phyloP scores from a whole-genome alignment of 2,797 vertebrate genomes.

The Sus cebifrons region DNA sequence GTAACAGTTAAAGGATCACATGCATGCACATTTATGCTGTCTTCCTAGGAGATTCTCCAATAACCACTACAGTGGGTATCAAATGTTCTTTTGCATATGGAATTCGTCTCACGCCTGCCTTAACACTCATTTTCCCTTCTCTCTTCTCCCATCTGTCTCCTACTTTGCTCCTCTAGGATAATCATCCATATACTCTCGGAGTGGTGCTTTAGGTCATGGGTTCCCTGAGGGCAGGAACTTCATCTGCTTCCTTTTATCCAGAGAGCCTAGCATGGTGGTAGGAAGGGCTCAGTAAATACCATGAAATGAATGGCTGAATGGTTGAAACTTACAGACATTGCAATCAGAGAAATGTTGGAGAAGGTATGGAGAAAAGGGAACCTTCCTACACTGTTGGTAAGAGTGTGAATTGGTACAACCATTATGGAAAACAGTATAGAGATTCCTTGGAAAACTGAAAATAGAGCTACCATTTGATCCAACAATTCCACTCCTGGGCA shows the following conservation, averaged over 20 bases:
- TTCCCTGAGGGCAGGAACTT: neutral
- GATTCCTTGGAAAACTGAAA: too few species aligned
- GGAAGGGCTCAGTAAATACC: neutral
- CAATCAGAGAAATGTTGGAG: neutral
- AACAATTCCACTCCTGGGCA: too few species aligned
- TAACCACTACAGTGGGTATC: neutral
- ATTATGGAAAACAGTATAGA: too few species aligned
- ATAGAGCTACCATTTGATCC: too few species aligned
- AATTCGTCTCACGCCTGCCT: neutral
- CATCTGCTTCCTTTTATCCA: neutral
- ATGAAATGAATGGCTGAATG: neutral
- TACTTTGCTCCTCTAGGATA: neutral
- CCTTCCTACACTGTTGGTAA: too few species aligned
- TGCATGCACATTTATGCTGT: neutral
- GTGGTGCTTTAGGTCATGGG: neutral
- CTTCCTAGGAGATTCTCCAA: neutral
- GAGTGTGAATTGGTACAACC: too few species aligned
- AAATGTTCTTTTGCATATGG: neutral
- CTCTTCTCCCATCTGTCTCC: neutral
- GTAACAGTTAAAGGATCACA: neutral
- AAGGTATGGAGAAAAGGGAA: too few species aligned
- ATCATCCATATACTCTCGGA: neutral
- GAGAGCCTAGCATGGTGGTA: neutral
- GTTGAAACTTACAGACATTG: neutral
- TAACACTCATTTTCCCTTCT: neutral